Base-by-base conservation (phyloP, 2,113 vertebrate genomes). In the Zosterops japonicus region DNA sequence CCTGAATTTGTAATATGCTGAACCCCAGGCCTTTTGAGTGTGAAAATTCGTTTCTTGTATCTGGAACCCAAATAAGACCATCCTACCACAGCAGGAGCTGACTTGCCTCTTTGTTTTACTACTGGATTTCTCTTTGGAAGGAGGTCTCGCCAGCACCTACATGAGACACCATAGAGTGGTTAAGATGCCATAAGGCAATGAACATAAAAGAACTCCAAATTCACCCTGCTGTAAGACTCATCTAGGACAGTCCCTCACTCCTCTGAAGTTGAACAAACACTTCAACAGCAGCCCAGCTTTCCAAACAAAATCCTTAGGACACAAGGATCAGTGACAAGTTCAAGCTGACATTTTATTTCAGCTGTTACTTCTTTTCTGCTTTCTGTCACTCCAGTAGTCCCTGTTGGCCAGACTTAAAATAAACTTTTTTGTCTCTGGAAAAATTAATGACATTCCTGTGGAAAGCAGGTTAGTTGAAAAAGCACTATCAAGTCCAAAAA, bases 401-500 rank as follows among this genome's bases (percentile, higher is more conserved):
- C 39, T 63, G 52, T 27, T 44, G 68, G 20, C 7, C 69, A 85
- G 87, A 82, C 36, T 76, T 64, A 86, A 86, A 91, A 95, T 84
- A 83, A 83, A 92, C 71, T 52, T 82, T 70, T 80, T 90, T 47
- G 75, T 28, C 44, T 90, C 74, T 70, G 56, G 53, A 76, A 93
- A 63, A 89, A 80, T 83, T 87, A 81, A 84, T 69, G 42, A 28
- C 55, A 81, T 91, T 94, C 83, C n/a, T 39, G n/a, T 91, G 53
- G 65, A 95, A 88, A 72, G 49, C 79, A 79, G 50, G 88, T 86
- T 75, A 59, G 36, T 74, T 83, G 60, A 89, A 88, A 93, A 65
- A 96, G 16, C 36, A 35, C 64, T 61, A 72, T 72, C 17, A 75
- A 87, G 60, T 46, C 69, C 25, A 89, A 81, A 82, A 90, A 89